Conservation (phyloP, 2,888 invertebrate genomes). For the Agrotis puta region DNA sequence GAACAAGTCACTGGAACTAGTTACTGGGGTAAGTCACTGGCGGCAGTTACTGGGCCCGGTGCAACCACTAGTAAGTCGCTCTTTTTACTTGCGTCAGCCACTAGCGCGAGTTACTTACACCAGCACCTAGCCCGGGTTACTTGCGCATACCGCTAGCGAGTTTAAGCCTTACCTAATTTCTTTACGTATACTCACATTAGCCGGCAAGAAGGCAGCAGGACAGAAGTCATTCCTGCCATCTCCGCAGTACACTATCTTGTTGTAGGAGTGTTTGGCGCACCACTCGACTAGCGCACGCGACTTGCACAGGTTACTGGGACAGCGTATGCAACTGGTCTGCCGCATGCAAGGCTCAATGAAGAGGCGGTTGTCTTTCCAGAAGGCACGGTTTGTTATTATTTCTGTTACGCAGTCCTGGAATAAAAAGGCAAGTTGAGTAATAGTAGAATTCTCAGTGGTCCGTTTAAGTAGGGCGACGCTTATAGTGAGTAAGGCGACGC, state of each 20-base stretch:
- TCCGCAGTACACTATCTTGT: slow-evolving; percentile 77
- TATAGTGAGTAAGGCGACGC: no score
- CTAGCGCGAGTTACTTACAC: no score
- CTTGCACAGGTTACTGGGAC: slow-evolving; percentile 87
- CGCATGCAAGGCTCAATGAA: slow-evolving; percentile 86
- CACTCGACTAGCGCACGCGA: slow-evolving; percentile 81
- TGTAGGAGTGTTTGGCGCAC: slow-evolving; percentile 64
- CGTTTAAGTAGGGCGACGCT: no score
- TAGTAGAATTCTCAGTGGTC: no score
- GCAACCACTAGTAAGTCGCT: no score
- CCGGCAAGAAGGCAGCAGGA: slow-evolving; percentile 77
- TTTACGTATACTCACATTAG: slow-evolving; percentile 73
- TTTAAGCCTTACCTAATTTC: not conserved
- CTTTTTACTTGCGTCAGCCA: no score
- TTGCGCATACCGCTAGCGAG: not conserved
- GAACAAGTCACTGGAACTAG: no score
- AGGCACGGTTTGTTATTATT: slow-evolving; percentile 83
- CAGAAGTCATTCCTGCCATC: slow-evolving; percentile 87
- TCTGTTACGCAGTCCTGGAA: slow-evolving; percentile 80
- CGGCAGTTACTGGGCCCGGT: no score
- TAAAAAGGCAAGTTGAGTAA: not conserved
- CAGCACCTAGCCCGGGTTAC: no score
- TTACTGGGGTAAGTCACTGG: no score
- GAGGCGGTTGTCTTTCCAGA: slow-evolving; percentile 80
- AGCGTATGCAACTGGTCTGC: slow-evolving; percentile 78